phyloP scores from a whole-genome alignment of 2,888 invertebrate species.

The Ormyrus labotus region DNA sequence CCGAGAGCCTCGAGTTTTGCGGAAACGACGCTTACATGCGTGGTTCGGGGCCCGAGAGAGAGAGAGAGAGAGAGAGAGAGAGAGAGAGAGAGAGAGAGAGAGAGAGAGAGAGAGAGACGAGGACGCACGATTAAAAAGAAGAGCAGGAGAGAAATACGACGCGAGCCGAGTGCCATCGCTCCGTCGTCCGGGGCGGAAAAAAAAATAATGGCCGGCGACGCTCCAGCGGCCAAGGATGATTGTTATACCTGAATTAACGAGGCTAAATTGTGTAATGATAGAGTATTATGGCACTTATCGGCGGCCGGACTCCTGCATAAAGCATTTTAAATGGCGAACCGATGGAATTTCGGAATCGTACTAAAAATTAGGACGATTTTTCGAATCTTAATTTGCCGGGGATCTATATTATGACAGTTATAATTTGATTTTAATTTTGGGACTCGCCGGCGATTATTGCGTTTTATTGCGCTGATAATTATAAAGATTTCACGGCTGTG shows the following conservation, averaged over 20 bases:
- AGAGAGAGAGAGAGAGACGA: not conserved
- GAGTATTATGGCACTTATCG: constrained; percentile 49
- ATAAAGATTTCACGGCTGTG: too few species aligned
- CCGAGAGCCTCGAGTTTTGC: constrained; percentile 33
- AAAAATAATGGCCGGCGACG: not conserved
- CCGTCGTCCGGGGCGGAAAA: not conserved
- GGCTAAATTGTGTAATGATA: constrained; percentile 57
- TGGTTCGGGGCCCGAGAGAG: not conserved
- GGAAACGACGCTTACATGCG: constrained; percentile 33
- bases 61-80: too few species aligned
- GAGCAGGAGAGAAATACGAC: constrained; percentile 18
- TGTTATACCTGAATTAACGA: constrained; percentile 58
- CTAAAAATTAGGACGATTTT: constrained; percentile 46
- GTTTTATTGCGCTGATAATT: constrained; percentile 7
- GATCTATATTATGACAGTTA: constrained; percentile 23
- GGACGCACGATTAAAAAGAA: constrained; percentile 23
- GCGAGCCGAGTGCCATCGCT: constrained; percentile 35
- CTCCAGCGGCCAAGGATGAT: constrained; percentile 40
- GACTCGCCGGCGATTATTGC: not conserved
- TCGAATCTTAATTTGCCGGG: constrained; percentile 19
- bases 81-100: too few species aligned
- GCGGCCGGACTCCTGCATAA: constrained; percentile 24
- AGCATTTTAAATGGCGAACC: constrained; percentile 35
- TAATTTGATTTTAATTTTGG: constrained; percentile 22
- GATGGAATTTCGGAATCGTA: constrained; percentile 41